A percentile compares a stretch with the other conserved stretches of the same genome.
Conservation (phyloP, 2,888 invertebrate genomes). For the Venusia cambrica region DNA sequence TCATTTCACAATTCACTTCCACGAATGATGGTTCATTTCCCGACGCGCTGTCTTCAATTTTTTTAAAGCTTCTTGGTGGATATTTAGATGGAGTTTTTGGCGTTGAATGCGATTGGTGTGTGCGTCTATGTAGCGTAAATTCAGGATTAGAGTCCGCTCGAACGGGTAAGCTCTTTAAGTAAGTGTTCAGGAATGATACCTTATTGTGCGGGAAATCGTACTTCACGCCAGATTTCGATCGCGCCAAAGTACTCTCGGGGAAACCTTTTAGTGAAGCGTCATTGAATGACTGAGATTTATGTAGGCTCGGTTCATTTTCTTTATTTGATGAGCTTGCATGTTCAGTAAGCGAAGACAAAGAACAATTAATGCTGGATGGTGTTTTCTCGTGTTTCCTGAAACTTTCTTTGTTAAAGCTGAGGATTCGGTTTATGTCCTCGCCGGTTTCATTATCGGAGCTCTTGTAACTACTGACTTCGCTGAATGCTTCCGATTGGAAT, state of each 20-base stretch:
- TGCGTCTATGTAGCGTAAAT: conserved; percentile 52
- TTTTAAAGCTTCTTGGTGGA: conserved; percentile 43
- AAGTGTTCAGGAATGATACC: conserved; percentile 74
- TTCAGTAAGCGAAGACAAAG: conserved; percentile 46
- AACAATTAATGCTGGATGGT: conserved; percentile 37
- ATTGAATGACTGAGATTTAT: conserved; percentile 70
- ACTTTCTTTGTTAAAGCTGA: conserved; percentile 34
- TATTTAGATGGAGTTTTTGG: conserved; percentile 28
- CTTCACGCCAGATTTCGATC: conserved; percentile 64
- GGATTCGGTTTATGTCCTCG: conserved; percentile 46
- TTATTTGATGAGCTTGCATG: conserved; percentile 40
- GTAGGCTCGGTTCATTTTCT: conserved; percentile 50
- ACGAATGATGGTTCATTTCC: conserved; percentile 66
- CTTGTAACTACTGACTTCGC: conserved; percentile 76
- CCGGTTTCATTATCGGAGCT: conserved; percentile 75
- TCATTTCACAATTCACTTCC: conserved; percentile 70
- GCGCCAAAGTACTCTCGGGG: conserved; percentile 45
- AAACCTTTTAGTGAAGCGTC: conserved; percentile 46
- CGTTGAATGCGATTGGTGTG: too few species aligned
- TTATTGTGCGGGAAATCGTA: conserved; percentile 69
- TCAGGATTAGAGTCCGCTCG: conserved; percentile 65
- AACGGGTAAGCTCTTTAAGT: conserved; percentile 73
- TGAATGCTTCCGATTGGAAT: conserved; percentile 58
- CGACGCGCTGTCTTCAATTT: conserved; percentile 55
- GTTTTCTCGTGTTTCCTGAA: conserved; percentile 33